Conservation (phyloP, 2,797 vertebrate genomes). For the Silurus lanzhouensis region DNA sequence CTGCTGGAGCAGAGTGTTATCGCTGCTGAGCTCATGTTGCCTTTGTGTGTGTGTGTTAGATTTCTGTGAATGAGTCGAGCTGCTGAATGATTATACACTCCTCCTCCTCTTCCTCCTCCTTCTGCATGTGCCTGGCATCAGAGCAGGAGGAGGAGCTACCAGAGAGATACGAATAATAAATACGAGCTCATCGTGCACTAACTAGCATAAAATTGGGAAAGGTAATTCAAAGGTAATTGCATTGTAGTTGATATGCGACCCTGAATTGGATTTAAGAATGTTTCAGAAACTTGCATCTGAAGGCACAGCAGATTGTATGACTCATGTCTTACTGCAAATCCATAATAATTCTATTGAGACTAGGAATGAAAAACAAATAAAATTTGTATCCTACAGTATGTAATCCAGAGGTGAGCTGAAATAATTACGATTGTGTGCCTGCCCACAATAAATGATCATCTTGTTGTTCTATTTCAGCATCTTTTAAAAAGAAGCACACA, state of each 20-base stretch:
- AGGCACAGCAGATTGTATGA: neutral
- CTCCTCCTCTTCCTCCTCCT: slow-evolving; percentile 57
- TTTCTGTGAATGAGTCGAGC: slow-evolving; percentile 66
- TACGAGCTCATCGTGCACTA: neutral
- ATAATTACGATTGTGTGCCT: slow-evolving; percentile 19
- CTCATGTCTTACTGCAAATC: neutral
- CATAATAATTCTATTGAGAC: neutral
- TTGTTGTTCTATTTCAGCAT: neutral
- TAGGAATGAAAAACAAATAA: neutral
- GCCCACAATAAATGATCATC: slow-evolving; percentile 19
- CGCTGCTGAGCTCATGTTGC: slow-evolving; percentile 46
- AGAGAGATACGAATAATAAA: neutral
- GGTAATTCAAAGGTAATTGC: neutral
- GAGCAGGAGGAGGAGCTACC: slow-evolving; percentile 80
- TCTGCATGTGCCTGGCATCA: slow-evolving; percentile 82
- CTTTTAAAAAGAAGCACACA: neutral
- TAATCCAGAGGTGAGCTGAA: neutral
- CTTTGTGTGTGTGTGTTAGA: slow-evolving; percentile 11
- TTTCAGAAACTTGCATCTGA: neutral
- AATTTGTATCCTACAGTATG: neutral
- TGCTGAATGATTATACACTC: slow-evolving; percentile 76
- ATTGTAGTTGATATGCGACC: neutral
- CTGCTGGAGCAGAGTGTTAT: slow-evolving; percentile 39
- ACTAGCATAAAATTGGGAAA: neutral
- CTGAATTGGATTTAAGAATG: neutral